Percentiles rank a stretch among this genome's conserved stretches.
These are phyloP conservation scores for Homarus americanus DNA, from an alignment of 1,140 invertebrate genomes.

Conservation along the genomic window DNA sequence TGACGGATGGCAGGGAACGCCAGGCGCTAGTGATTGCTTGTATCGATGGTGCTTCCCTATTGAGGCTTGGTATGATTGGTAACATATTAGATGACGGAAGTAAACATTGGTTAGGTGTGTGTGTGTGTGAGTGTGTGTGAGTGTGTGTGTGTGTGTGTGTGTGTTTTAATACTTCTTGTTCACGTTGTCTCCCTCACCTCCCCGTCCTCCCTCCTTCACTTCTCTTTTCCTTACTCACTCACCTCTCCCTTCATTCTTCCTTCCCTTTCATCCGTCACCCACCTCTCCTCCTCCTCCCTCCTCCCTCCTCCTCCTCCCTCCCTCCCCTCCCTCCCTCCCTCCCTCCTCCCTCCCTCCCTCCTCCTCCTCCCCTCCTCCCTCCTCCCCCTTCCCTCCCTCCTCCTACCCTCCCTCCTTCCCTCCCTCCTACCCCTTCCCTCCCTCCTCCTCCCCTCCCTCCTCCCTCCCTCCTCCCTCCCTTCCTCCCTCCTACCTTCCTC, in stretches of 20 bases:
- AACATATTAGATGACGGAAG: background rate
- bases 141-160: too few relatives aligned
- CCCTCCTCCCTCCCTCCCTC: background rate
- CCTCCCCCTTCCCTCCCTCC: too few relatives aligned
- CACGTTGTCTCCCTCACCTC: too few relatives aligned
- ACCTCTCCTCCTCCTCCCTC: background rate
- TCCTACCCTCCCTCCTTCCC: too few relatives aligned
- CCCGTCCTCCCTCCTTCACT: too few relatives aligned
- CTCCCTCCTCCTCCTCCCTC: background rate
- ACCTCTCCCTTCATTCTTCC: background rate
- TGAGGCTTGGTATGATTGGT: background rate
- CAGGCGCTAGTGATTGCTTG: too few relatives aligned
- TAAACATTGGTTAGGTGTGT: too few relatives aligned
- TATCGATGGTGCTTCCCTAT: background rate
- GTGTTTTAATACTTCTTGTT: too few relatives aligned
- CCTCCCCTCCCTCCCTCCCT: constrained; percentile 10
- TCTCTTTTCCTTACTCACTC: too few relatives aligned
- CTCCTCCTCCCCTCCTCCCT: constrained; percentile 11
- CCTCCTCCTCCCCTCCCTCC: background rate
- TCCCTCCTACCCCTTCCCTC: too few relatives aligned
- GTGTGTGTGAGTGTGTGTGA: background rate
- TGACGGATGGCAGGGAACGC: background rate
- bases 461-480: background rate
- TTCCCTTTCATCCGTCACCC: background rate
- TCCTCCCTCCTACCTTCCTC: background rate